Conservation (phyloP, 37 sponge, comb jelly and placozoan genomes). For the Aplysina aerophoba region DNA sequence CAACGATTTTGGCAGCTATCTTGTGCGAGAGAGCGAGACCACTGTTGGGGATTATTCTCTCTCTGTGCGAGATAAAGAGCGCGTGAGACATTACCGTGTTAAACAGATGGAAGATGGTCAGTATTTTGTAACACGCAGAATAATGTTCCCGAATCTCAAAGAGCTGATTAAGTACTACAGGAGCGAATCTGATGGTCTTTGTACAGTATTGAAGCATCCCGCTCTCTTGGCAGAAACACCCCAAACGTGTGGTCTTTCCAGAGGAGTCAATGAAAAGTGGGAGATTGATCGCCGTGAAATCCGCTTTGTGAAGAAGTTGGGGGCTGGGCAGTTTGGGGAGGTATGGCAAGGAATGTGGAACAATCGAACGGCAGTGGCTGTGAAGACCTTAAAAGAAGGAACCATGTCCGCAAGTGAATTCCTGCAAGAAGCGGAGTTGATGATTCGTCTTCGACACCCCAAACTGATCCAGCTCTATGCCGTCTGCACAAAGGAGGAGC, state of each 20-base stretch:
- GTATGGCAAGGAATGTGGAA: constrained; percentile 70
- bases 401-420: constrained; percentile 66
- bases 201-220: constrained; percentile 60
- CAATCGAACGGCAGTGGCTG: constrained; percentile 52
- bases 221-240: constrained; percentile 84
- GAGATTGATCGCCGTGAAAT: constrained; percentile 41
- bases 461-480: constrained; percentile 74
- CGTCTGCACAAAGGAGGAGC: constrained; percentile 72
- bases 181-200: constrained; percentile 69
- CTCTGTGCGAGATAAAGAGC: constrained; percentile 83
- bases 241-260: constrained; percentile 70
- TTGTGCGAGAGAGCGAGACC: constrained; percentile 93
- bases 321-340: constrained; percentile 51
- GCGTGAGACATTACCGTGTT: constrained; percentile 95
- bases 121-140: constrained; percentile 90
- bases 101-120: constrained; percentile 83
- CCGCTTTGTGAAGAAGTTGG: constrained; percentile 33
- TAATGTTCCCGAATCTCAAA: constrained; percentile 81
- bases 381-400: constrained; percentile 66
- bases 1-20: constrained; percentile 81
- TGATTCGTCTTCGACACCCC: constrained; percentile 62
- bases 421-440: constrained; percentile 67
- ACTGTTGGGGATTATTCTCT: constrained; percentile 93
- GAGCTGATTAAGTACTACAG: constrained; percentile 90
- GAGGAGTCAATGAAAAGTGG: constrained; percentile 38